phyloP scores from a whole-genome alignment of 2,888 invertebrate genomes.

The Sycophila texana region DNA sequence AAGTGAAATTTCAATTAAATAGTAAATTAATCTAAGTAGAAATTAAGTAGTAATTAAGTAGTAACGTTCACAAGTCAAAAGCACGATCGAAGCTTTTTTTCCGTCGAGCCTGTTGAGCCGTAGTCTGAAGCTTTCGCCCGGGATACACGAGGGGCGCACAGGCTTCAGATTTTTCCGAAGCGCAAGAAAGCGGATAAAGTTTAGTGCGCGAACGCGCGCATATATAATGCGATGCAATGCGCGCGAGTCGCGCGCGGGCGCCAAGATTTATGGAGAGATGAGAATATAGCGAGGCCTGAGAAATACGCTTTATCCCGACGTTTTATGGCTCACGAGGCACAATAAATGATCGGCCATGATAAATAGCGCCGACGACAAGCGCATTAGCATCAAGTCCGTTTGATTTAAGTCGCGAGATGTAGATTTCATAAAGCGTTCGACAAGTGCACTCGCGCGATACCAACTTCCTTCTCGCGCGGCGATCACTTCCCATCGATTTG shows the following conservation, averaged over 20 bases:
- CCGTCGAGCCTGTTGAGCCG: not conserved
- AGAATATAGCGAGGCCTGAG: conserved; percentile 50
- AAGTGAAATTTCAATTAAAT: too few species aligned
- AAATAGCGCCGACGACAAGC: conserved; percentile 55
- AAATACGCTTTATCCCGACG: conserved; percentile 52
- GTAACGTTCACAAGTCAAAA: too few species aligned
- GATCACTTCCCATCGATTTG: not conserved
- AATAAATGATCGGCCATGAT: conserved; percentile 55
- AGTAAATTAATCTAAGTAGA: too few species aligned
- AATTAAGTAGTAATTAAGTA: too few species aligned
- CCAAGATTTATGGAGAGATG: conserved; percentile 53
- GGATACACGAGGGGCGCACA: too few species aligned
- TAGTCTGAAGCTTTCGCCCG: not conserved
- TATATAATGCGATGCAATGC: conserved; percentile 43
- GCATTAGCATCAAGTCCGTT: conserved; percentile 54
- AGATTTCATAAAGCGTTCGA: conserved; percentile 48
- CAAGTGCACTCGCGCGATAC: conserved; percentile 43
- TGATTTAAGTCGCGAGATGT: conserved; percentile 50
- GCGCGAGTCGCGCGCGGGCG: conserved; percentile 29
- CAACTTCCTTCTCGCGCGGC: not conserved
- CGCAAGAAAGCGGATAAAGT: conserved; percentile 31
- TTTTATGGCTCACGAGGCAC: conserved; percentile 52
- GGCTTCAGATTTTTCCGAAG: conserved; percentile 30
- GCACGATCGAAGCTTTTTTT: too few species aligned
- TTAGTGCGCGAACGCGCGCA: conserved; percentile 39